These are phyloP conservation scores for Myripristis murdjan DNA, from an alignment of 2,797 vertebrate genomes.

Conservation along the genomic window DNA sequence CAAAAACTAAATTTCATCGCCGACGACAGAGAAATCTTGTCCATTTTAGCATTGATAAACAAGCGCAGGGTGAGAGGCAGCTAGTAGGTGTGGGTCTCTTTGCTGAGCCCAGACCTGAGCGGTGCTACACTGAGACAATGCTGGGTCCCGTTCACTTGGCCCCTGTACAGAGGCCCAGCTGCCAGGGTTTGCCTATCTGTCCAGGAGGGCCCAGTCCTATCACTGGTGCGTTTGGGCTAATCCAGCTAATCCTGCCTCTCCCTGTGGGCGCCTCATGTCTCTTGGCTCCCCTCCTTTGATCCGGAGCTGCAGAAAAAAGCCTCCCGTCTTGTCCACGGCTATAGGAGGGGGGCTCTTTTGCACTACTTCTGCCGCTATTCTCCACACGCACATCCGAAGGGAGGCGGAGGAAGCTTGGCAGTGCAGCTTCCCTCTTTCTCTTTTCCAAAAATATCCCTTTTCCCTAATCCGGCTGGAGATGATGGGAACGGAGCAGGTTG, in stretches of 20 bases:
- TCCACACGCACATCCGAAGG: conserved; percentile 43
- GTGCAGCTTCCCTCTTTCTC: conserved; percentile 14
- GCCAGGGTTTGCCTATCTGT: conserved; percentile 52
- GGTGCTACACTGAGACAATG: conserved; percentile 51
- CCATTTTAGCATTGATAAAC: conserved; percentile 53
- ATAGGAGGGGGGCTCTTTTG: conserved; percentile 25
- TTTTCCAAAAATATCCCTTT: conserved; percentile 68
- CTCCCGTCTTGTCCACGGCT: conserved; percentile 40
- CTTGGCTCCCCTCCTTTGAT: conserved; percentile 72
- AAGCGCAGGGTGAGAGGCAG: conserved; percentile 27
- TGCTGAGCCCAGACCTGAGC: conserved; percentile 20
- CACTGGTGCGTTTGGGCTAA: conserved; percentile 67
- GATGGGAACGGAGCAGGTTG: conserved; percentile 54
- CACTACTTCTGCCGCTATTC: conserved; percentile 30
- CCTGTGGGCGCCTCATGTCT: conserved; percentile 57
- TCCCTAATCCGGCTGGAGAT: conserved; percentile 62
- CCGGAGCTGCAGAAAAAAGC: conserved; percentile 47
- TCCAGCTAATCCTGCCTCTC: conserved; percentile 74
- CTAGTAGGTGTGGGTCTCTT: conserved; percentile 11
- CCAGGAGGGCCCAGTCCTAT: conserved; percentile 58
- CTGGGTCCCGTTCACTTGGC: conserved; percentile 46
- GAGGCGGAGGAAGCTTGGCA: conserved; percentile 64
- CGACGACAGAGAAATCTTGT: conserved; percentile 46
- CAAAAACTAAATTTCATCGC: conserved; percentile 51
- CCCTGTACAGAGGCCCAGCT: conserved; percentile 40